These are phyloP conservation scores for Hyphantria cunea DNA, from an alignment of 1,140 invertebrate genomes.

Conservation along the genomic window DNA sequence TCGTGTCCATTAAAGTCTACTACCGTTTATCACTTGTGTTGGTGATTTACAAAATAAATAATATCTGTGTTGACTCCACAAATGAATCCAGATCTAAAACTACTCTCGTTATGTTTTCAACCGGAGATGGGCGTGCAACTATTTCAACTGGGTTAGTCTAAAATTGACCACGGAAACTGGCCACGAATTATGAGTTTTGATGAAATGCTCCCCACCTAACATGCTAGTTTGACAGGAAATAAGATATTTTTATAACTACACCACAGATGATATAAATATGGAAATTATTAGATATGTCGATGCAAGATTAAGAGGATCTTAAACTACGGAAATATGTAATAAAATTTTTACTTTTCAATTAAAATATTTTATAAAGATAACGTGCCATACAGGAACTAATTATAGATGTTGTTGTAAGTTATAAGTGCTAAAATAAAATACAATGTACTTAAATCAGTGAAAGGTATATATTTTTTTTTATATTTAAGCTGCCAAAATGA, in stretches of 20 bases:
- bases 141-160: constrained; percentile 62
- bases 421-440: too few species aligned
- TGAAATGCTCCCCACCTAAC: constrained; percentile 58
- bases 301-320: not conserved
- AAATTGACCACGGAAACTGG: constrained; percentile 69
- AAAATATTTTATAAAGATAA: too few species aligned
- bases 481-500: too few species aligned
- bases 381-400: not conserved
- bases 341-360: not conserved
- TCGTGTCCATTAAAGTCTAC: too few species aligned
- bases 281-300: constrained; percentile 23
- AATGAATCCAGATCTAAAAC: not conserved
- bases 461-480: too few species aligned
- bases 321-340: not conserved
- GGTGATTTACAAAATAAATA: too few species aligned
- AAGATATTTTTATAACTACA: constrained; percentile 40
- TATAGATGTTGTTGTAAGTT: too few species aligned
- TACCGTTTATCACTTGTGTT: too few species aligned
- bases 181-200: constrained; percentile 77
- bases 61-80: too few species aligned
- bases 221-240: constrained; percentile 41
- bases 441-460: too few species aligned
- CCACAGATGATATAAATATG: constrained; percentile 15
- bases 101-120: constrained; percentile 24
- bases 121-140: constrained; percentile 34